Base-by-base conservation (phyloP, 2,797 vertebrate genomes). In the Prunella strophiata region DNA sequence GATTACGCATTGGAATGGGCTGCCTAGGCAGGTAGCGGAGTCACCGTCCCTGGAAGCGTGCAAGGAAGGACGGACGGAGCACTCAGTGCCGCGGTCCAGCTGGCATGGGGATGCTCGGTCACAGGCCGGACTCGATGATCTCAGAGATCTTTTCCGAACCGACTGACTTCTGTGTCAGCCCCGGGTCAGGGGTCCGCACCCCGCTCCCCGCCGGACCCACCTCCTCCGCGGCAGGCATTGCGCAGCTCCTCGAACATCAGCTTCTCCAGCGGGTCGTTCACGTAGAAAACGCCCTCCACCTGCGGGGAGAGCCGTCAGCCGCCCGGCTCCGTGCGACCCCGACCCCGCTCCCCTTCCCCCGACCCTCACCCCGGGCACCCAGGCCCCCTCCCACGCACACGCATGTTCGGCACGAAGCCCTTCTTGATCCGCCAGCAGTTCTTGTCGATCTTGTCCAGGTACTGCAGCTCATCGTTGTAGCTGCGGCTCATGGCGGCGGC, bases 321-420 rank as follows among this genome's bases (percentile, higher is more conserved):
- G 16, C 34, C 20, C 34, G 11, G 23, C 59, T 32, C 8, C 12
- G 10, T 9, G 21, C 27, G 17, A 25, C 23, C 34, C 65, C 13
- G 17, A 51, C 29, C 54, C 27, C 32, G 14, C 12, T 10, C 25
- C 58, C 42, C 25, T 38, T 38, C 17, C 34, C 42, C 36, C 55
- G 7, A 2, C 2, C 29, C 27, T 36, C 55, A 7, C 1, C 3
- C 32, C 32, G 7, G 26, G 6, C 4, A 11, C 40, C 30, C 67
- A 32, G 11, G 14, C 20, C 40, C 16, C 27, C 13, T 5, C 16
- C 23, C 57, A 93, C 92, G 90, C 95, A 99, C 99, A 97, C 99
- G 98, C 99, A 99, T 99, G 94, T 99, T 99, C 21, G 99, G 99
- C 67, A 99, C 99, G 77, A 99, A 99, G 22, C 99, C 99, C 70